phyloP scores from a whole-genome alignment of 2,888 invertebrate species.

The Mythimna pallens region DNA sequence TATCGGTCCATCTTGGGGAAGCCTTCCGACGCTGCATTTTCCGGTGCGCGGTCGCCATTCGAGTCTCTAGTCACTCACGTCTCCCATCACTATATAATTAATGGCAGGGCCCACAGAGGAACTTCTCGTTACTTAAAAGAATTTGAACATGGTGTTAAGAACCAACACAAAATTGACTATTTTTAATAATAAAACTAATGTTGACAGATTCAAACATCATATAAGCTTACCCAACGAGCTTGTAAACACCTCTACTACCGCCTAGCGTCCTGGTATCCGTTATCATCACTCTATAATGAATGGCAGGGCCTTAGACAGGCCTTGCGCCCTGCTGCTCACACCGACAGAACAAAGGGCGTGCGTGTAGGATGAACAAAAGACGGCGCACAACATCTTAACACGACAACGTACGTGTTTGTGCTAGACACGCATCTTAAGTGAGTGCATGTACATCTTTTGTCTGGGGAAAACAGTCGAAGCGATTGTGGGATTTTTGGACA shows the following conservation, averaged over 20 bases:
- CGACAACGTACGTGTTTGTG: slow-evolving; percentile 8
- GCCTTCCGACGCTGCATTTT: too few species aligned
- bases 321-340: slow-evolving; percentile 15
- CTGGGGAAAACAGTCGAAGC: not conserved
- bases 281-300: slow-evolving; percentile 44
- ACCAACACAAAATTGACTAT: too few species aligned
- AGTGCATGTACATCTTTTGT: not conserved
- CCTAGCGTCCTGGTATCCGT: not conserved
- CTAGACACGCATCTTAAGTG: slow-evolving; percentile 11
- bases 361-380: slow-evolving; percentile 44
- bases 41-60: too few species aligned
- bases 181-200: too few species aligned
- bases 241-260: not conserved
- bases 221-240: not conserved
- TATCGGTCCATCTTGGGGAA: too few species aligned
- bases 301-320: slow-evolving; percentile 9
- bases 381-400: slow-evolving; percentile 18
- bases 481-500: too few species aligned
- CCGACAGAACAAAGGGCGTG: slow-evolving; percentile 21
- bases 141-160: too few species aligned
- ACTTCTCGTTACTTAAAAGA: too few species aligned
- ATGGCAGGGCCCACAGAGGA: too few species aligned
- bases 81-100: too few species aligned
- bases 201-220: not conserved
- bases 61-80: too few species aligned